A percentile compares a stretch with the other conserved stretches of the same genome.
Evolutionary conservation across 2,113 vertebrate genomes (phyloP).

Genomic region (Chrysemys picta): DNA sequence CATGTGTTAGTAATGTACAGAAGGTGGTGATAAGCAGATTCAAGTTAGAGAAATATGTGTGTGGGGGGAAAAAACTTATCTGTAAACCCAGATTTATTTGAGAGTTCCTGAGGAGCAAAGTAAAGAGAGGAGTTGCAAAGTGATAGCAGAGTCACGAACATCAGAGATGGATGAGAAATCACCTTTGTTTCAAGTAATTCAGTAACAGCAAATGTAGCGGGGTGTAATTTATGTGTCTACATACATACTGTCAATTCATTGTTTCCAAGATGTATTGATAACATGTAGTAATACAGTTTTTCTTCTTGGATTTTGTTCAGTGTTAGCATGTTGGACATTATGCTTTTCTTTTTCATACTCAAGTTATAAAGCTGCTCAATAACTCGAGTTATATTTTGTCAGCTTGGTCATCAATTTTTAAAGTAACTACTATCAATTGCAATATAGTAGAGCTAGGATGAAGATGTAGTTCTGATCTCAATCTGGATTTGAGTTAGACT

Average conservation of each 20-base stretch:
- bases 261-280: not conserved
- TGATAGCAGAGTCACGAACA: not conserved
- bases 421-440: not conserved
- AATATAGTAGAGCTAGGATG: not conserved
- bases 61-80: too few relatives aligned
- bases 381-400: not conserved
- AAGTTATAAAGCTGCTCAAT: not conserved
- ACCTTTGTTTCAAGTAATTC: not conserved
- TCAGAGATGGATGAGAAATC: not conserved
- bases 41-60: too few relatives aligned
- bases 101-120: not conserved
- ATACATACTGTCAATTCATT: not conserved
- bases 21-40: too few relatives aligned
- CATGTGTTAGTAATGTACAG: too few relatives aligned
- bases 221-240: not conserved
- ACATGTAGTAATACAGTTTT: rapidly evolving
- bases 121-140: not conserved
- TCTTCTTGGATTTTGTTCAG: not conserved
- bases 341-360: not conserved
- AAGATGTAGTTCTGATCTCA: not conserved
- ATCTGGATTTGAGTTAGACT: not conserved
- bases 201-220: not conserved
- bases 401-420: not conserved
- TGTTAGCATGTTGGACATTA: not conserved
- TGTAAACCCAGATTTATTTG: not conserved